Evolutionary conservation across 2,888 invertebrate species (phyloP), one percentile per base, ranked within the genome.

Genomic region (Epirrhoe alternata): DNA sequence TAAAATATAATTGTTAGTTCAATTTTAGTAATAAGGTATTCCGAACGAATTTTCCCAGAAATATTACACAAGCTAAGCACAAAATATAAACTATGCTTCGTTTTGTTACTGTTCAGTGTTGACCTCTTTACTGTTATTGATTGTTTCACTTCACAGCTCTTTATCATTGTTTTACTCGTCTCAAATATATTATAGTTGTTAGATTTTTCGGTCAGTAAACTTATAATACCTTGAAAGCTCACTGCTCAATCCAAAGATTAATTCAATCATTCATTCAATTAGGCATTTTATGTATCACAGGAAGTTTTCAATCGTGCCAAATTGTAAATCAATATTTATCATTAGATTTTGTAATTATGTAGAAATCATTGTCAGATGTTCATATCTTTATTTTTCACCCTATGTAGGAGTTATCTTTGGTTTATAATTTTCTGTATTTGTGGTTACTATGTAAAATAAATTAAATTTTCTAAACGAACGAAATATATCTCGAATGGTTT

Each of bases 1-100:
- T 92, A 84, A 86, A 87, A 84, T 85, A 85, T 91, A 58, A 89
- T 86, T 89, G 82, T 89, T 92, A 90, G 88, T 88, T 88, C 85
- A 88, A 84, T 87, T 78, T 87, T 87, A 88, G 85, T 80, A 69
- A 79, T 89, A 88, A 86, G 84, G 77, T 87, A 84, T 83, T 78
- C n/a, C 86, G 86, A 86, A 85, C 86, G 86, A 87, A 86, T 79
- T 68, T 71, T 69, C 61, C 66, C 66, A 64, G 55, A 63, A 72
- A 66, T 70, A 61, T 70, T 66, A 68, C 55, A 71, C 54, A 60
- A 68, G 61, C 64, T 59, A 35, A 66, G 54, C 51, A 52, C 64
- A 64, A 66, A 63, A 60, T 55, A 38, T 55, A 56, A 61, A 66
- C 56, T 16, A 64, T 66, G 65, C 61, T 55, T 65, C 53, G 31